Evolutionary conservation across 1,140 invertebrate species (phyloP), one percentile per base, ranked within the genome.

Genomic region (Dufourea novaeangliae): DNA sequence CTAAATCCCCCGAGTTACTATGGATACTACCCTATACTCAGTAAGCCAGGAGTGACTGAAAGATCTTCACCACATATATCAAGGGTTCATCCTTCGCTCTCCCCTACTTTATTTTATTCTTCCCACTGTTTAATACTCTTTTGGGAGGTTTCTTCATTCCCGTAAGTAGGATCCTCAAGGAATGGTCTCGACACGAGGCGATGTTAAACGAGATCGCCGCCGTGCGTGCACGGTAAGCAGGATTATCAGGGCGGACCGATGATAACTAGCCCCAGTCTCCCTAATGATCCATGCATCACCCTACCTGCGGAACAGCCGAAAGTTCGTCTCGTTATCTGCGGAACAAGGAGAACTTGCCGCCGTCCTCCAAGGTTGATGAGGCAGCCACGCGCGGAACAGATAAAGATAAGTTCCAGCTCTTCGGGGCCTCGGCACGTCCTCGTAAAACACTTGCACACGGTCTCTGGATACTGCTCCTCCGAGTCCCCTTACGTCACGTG

Each of bases 261-360:
- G 79, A 83, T 78, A 82, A 82, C 79, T 27, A 44, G 8, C 14
- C 39, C 56, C 34, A 50, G 66, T 37, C 52, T 73, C 64, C 71
- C 54, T 84, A 83, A 84, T 84, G 80, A 83, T 84, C 64, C 66
- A 83, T 79, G 80, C 78, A 84, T 84, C 80, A 71, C 34, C 41
- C 66, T 83, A 84, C 72, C 80, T 79, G 66, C 57, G 3, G 25
- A 71, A 54, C 69, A 68, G 50, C 10, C 64, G 75, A 82, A 83
- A 83, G 69, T 82, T 83, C 46, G 54, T 78, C 76, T 72, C 64
- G 80, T 84, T 84, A 84, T 84, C 80, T 37, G 20, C 10, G 62
- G 27, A 66, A 52, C 41, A 17, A n/a, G 25, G 64, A 29, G n/a
- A 82, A 83, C 39, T 77, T 54, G 46, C 17, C 29, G 11, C 3